Base-by-base conservation (phyloP, 2,113 vertebrate genomes). In the Eleginops maclovinus region DNA sequence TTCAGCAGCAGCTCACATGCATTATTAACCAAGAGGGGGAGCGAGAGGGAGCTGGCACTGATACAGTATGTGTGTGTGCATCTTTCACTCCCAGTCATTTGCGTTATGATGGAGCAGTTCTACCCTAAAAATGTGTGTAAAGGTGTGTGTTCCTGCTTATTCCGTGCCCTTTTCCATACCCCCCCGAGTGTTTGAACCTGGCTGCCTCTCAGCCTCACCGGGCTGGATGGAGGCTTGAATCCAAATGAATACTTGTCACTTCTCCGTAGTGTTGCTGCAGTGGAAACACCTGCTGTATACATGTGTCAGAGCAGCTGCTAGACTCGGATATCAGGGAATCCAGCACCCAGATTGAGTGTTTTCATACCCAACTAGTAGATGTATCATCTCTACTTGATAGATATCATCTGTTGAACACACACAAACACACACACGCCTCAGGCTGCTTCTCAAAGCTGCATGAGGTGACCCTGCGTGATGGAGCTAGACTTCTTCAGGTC, bases 231-330 rank as follows among this genome's bases (percentile, higher is more conserved):
- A 46, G 63, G 62, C 60, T 58, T 76, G 58, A 73, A 79, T 81
- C 50, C 59, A 61, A 83, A 83, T 49, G 36, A 83, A 68, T 19
- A 16, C 70, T 65, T 81, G 24, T 79, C 63, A 72, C 60, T 64
- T 75, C 64, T 71, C 36, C 64, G 66, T 40, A 53, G 53, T 59
- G 46, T 55, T 72, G 24, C 9, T 28, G 47, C 62, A 46, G 36
- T 62, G 44, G 53, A 69, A 81, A 65, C 26, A 62, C 3, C 67
- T 36, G 17, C 56, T 75, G 7, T 16, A 16, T 17, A 26, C 59
- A 46, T 59, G 13, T 31, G 22, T 15, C 26, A 60, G 19, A 7
- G 31, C 31, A 31, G n/a, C n/a, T n/a, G n/a, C n/a, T n/a, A n/a
- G n/a, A n/a, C n/a, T n/a, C n/a, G n/a, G n/a, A n/a, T n/a, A n/a